phyloP scores from a whole-genome alignment of 1,140 invertebrate genomes.

The Drosophila kurseongensis region DNA sequence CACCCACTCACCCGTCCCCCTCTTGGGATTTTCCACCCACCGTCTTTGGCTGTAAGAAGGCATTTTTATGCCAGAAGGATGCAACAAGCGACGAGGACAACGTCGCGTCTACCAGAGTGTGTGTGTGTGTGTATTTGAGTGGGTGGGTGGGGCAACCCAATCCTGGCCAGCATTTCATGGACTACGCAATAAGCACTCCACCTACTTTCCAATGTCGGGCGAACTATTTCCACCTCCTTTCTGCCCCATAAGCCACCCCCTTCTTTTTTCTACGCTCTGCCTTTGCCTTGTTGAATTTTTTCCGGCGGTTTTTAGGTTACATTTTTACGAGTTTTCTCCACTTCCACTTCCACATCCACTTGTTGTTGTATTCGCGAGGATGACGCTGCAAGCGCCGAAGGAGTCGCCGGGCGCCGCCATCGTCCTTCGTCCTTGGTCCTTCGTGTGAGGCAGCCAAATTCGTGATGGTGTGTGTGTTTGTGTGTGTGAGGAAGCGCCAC shows the following conservation, averaged over 20 bases:
- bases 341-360: slow-evolving; percentile 59
- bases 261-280: slow-evolving; percentile 29
- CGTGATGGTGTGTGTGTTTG: slow-evolving; percentile 37
- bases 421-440: slow-evolving; percentile 57
- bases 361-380: slow-evolving; percentile 46
- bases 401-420: slow-evolving; percentile 52
- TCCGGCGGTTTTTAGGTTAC: slow-evolving; percentile 84
- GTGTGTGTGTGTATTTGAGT: slow-evolving; percentile 17
- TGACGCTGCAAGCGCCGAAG: slow-evolving; percentile 54
- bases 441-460: slow-evolving; percentile 71
- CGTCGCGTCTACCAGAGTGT: slow-evolving; percentile 39
- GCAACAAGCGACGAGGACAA: slow-evolving; percentile 68
- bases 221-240: slow-evolving; percentile 7
- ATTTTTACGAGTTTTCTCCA: slow-evolving; percentile 79
- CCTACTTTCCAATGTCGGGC: slow-evolving; percentile 58
- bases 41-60: slow-evolving; percentile 71
- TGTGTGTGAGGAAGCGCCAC: slow-evolving; percentile 65
- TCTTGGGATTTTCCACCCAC: slow-evolving; percentile 22
- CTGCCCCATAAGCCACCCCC: too few species aligned
- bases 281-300: slow-evolving; percentile 74
- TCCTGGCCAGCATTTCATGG: slow-evolving; percentile 55
- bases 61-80: slow-evolving; percentile 77
- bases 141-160: slow-evolving; percentile 34
- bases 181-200: slow-evolving; percentile 70
- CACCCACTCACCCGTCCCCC: neutral